Percentiles rank a stretch among this genome's conserved stretches.
Conservation (phyloP, 2,113 vertebrate genomes). For the Lipophrys pholis region DNA sequence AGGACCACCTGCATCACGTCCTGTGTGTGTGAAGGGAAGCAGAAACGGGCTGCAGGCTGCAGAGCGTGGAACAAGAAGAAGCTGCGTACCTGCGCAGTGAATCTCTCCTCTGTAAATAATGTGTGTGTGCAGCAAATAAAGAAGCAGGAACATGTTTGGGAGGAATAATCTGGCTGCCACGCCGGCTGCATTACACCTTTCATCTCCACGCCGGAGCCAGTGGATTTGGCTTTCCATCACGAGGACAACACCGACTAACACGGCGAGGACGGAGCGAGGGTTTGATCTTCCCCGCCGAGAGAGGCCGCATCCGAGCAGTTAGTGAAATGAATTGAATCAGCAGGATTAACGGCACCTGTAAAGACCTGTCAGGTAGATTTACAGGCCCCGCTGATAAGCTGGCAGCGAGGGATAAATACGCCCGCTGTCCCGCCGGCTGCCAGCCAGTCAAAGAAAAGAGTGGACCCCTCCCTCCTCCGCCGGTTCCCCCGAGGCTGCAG, state of each 20-base stretch:
- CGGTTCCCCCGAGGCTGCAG: constrained; percentile 75
- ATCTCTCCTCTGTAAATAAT: constrained; percentile 57
- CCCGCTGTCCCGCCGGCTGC: constrained; percentile 63
- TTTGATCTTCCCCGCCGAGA: constrained; percentile 73
- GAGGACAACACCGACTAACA: constrained; percentile 64
- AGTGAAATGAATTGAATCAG: constrained; percentile 82
- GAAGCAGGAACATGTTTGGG: constrained; percentile 50
- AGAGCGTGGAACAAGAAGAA: no score
- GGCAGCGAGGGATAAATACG: constrained; percentile 69
- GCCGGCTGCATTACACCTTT: constrained; percentile 63
- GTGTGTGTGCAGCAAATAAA: constrained; percentile 60
- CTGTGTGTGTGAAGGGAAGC: no score
- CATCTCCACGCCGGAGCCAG: constrained; percentile 60
- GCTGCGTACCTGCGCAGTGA: constrained; percentile 53
- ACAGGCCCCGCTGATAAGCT: constrained; percentile 75
- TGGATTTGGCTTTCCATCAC: constrained; percentile 71
- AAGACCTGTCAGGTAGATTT: constrained; percentile 83
- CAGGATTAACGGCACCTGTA: constrained; percentile 83
- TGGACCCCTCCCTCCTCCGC: constrained; percentile 9
- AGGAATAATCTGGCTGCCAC: constrained; percentile 66
- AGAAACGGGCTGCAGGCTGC: no score
- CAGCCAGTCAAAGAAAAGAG: constrained; percentile 83
- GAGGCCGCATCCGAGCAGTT: constrained; percentile 72
- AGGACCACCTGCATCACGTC: no score
- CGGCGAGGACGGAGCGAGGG: constrained; percentile 60